A percentile compares a stretch with the other conserved stretches of the same genome.
These are phyloP conservation scores for Pocillopora damicornis DNA, from an alignment of 64 coral and sea anemone species.

Conservation along the genomic window DNA sequence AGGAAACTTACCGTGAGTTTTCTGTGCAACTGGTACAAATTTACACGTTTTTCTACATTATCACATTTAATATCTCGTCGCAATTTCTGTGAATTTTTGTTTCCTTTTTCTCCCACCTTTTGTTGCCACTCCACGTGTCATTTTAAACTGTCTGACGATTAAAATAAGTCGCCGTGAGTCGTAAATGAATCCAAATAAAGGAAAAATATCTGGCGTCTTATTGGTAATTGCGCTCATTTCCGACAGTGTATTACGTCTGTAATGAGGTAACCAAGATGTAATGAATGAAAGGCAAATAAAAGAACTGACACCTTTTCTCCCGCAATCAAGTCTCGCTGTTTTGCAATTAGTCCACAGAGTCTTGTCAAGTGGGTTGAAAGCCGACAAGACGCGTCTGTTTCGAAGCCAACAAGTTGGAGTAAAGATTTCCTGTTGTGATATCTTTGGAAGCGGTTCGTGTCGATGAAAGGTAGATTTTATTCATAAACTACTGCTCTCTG, in stretches of 20 bases:
- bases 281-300: slow-evolving; percentile 30
- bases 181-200: not conserved
- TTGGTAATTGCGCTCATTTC: not conserved
- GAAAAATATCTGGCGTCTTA: not conserved
- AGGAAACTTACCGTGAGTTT: too few species aligned
- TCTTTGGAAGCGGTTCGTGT: too few species aligned
- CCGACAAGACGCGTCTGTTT: not conserved
- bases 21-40: too few species aligned
- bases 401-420: not conserved
- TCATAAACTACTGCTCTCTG: not conserved
- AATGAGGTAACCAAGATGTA: slow-evolving; percentile 22
- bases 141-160: not conserved
- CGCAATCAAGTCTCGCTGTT: slow-evolving; percentile 6
- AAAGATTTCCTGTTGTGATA: not conserved
- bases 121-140: not conserved
- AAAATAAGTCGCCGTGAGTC: not conserved
- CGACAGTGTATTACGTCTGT: not conserved
- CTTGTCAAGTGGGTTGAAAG: not conserved
- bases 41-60: not conserved
- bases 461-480: not conserved
- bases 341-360: not conserved
- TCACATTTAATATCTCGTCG: not conserved
- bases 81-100: not conserved
- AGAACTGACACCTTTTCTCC: not conserved
- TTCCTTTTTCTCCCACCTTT: not conserved